These are phyloP conservation scores for Stegodyphus dumicola DNA, from an alignment of 1,140 invertebrate species.

Conservation along the genomic window DNA sequence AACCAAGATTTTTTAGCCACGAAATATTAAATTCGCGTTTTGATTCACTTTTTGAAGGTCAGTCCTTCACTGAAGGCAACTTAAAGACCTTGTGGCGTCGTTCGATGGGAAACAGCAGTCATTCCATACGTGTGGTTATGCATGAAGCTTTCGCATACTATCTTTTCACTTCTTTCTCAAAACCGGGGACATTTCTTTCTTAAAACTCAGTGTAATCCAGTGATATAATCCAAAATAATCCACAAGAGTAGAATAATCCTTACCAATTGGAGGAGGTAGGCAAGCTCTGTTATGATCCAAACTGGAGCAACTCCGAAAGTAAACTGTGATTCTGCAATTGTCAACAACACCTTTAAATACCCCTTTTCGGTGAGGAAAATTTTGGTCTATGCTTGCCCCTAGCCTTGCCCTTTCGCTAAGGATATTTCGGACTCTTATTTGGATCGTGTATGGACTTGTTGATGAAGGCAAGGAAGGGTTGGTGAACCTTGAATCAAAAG, in stretches of 20 bases:
- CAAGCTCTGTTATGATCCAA: neutral
- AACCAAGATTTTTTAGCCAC: no score
- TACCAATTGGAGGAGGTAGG: conserved; percentile 14
- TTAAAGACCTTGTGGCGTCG: no score
- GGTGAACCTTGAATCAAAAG: conserved; percentile 45
- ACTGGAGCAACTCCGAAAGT: conserved; percentile 44
- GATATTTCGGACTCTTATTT: conserved; percentile 13
- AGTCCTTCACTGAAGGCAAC: no score
- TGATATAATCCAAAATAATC: conserved; percentile 8
- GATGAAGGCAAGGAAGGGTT: conserved; percentile 8
- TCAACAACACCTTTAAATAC: conserved; percentile 49
- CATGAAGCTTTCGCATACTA: no score
- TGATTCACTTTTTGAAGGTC: no score
- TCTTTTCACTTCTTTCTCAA: no score
- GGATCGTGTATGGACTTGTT: conserved; percentile 30
- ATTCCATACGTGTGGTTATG: no score
- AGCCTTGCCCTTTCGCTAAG: conserved; percentile 17
- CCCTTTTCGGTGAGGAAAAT: conserved; percentile 41
- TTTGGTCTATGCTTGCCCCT: conserved; percentile 19
- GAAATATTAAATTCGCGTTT: no score
- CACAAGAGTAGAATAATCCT: conserved; percentile 19
- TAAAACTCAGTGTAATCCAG: neutral
- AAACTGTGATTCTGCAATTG: conserved; percentile 1
- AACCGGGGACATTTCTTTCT: no score
- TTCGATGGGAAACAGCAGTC: no score